Base-by-base conservation (phyloP, 2,888 invertebrate species). In the Eristalis tenax region DNA sequence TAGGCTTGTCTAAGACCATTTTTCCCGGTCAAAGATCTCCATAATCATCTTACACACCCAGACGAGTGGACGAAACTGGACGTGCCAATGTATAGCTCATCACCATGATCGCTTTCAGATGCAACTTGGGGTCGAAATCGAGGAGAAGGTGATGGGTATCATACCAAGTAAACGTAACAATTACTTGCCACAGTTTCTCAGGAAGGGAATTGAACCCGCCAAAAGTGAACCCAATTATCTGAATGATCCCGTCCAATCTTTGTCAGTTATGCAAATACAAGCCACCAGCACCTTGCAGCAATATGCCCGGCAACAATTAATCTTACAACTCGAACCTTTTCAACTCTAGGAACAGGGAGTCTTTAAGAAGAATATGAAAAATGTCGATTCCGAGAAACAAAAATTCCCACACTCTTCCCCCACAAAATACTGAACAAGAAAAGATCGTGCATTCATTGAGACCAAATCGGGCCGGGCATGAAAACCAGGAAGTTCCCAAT, bases 391-490 rank as follows among this genome's bases (percentile, higher is more conserved):
- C 76, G 57, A 50, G 87, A 87, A 86, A 69, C 63, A 28, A 65
- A 83, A 80, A 68, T 87, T 87, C 87, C 87, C 87, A 87, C 87
- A 87, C 87, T 87, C 38, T 83, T 79, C 68, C 83, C 76, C 79
- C 80, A 75, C 56, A 69, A 43, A 18, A 18, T 15, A n/a, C 43
- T 4, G 43, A 50, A 70, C 38, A 22, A 38, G 26, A 40, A 23
- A 40, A 28, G 23, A 43, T 8, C n/a, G 56, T 70, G 40, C 50
- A 63, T 65, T 57, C 73, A 68, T 38, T 66, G 59, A 63, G 70
- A 2, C 40, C 50, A 64, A 70, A 59, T 64, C 78, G 57, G 64
- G 35, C 26, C 50, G 50, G 61, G 63, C 79, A 82, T 63, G 70
- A 71, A 83, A 65, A 79, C 69, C 83, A 87, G 87, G 87, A 87